Evolutionary conservation across 2,888 invertebrate species (phyloP), one percentile per base, ranked within the genome.

Genomic region (Zonitis immaculata): DNA sequence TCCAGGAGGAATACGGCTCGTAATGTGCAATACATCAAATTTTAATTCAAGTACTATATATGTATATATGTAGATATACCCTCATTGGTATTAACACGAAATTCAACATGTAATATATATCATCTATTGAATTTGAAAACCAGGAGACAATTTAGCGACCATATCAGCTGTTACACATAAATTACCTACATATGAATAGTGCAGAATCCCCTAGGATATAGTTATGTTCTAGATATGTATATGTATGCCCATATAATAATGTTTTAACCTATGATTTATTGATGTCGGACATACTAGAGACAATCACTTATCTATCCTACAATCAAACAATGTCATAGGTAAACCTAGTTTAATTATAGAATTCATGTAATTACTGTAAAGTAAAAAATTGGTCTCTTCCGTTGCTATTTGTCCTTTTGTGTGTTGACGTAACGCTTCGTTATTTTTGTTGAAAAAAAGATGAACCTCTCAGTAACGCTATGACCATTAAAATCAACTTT

Each of bases 71-170:
- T n/a, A n/a, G n/a, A 4, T 1, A 3, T 32, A 32, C n/a, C 12
- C 14, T 32, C 14, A 32, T 14, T 12, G 32, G 14, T n/a, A 32
- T 14, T 32, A 35, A 16, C 35, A 14, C 35, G 7, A 8, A 9
- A 4, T 35, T n/a, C n/a, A n/a, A n/a, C n/a, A n/a, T n/a, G n/a
- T 3, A 6, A 39, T 20, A 2, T 39, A 8, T 9, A 20, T 39
- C 11, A 20, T 16, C 35, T 20, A 39, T 39, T 39, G 39, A 39
- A 39, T 39, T 39, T 47, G 54, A 51, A 47, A 54, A 48, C 54
- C 48, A 54, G 39, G 47, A 54, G 54, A 54, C 54, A 54, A 51
- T 54, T 54, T 54, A 54, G 54, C 50, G 51, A 50, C 54, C 54
- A 50, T 54, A 54, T 54, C 54, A 47, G 54, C 54, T 50, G 50